A percentile compares a stretch with the other conserved stretches of the same genome.
phyloP scores from a whole-genome alignment of 2,797 vertebrate species.

The Tamandua tetradactyla region DNA sequence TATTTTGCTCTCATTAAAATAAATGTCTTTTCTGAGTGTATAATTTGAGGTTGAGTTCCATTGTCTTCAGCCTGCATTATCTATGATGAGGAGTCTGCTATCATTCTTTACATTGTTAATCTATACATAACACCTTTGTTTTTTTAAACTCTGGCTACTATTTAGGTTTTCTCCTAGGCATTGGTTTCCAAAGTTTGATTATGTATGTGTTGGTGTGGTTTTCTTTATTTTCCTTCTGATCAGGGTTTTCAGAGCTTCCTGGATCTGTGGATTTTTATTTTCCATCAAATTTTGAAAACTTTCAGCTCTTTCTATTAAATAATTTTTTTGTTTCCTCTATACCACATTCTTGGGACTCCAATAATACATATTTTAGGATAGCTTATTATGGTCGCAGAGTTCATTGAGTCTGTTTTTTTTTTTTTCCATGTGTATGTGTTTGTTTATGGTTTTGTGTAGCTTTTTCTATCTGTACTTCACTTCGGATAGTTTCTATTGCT shows the following conservation, averaged over 20 bases:
- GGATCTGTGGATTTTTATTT: constrained; percentile 9
- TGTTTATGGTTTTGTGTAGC: neutral
- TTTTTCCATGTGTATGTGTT: neutral
- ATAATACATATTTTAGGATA: neutral
- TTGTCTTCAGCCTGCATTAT: neutral
- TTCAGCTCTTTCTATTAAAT: neutral
- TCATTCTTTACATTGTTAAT: constrained; percentile 1
- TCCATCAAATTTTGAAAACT: constrained; percentile 22
- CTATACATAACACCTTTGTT: neutral
- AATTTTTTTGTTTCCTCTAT: neutral
- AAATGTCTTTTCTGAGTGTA: neutral
- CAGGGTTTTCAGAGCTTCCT: neutral
- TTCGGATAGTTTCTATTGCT: neutral
- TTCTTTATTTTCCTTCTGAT: constrained; percentile 30
- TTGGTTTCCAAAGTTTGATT: constrained; percentile 24
- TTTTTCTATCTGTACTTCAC: neutral
- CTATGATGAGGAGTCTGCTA: neutral
- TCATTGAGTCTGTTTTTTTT: neutral
- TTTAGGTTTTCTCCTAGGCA: neutral
- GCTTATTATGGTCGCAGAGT: neutral
- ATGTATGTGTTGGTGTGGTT: neutral
- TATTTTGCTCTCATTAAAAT: neutral
- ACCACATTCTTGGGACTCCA: neutral
- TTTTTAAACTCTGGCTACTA: neutral
- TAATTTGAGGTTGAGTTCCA: neutral